Evolutionary conservation across 2,113 vertebrate species (phyloP).

Genomic region (Serinus canaria): DNA sequence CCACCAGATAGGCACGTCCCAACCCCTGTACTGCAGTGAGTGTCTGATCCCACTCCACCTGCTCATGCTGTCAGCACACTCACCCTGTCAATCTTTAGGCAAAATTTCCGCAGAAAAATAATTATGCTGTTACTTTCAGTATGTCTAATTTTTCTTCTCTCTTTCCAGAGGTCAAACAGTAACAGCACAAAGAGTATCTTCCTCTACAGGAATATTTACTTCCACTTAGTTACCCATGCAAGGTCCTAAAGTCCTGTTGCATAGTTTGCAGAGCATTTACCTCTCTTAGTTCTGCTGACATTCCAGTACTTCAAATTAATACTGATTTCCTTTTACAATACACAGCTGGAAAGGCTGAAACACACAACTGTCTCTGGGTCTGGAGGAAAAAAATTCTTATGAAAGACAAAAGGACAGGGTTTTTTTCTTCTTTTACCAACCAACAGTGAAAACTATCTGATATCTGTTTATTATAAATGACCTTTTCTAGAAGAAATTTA

Average conservation of each 20-base stretch:
- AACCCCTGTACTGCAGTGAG: neutral
- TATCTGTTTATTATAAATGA: neutral
- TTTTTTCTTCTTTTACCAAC: neutral
- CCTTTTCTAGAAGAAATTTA: neutral
- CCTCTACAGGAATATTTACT: slow-evolving; percentile 14
- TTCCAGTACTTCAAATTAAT: slow-evolving; percentile 63
- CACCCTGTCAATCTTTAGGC: neutral
- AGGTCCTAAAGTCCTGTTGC: slow-evolving; percentile 46
- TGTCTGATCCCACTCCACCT: slow-evolving; percentile 16
- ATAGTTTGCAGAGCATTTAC: slow-evolving; percentile 37
- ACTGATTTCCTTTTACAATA: slow-evolving; percentile 56
- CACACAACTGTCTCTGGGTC: slow-evolving; percentile 7
- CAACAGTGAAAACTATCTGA: neutral
- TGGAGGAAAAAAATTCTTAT: neutral
- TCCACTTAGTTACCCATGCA: slow-evolving; percentile 9
- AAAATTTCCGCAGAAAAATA: slow-evolving; percentile 16
- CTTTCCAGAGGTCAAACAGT: slow-evolving; percentile 12
- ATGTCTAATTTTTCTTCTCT: neutral
- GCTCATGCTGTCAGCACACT: neutral
- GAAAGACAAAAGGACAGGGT: neutral
- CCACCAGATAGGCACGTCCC: neutral
- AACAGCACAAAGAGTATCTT: neutral
- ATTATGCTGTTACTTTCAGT: neutral
- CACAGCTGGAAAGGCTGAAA: slow-evolving; percentile 48
- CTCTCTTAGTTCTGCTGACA: slow-evolving; percentile 33